Evolutionary conservation across 2,113 vertebrate species (phyloP).

Genomic region (Serinus canaria): DNA sequence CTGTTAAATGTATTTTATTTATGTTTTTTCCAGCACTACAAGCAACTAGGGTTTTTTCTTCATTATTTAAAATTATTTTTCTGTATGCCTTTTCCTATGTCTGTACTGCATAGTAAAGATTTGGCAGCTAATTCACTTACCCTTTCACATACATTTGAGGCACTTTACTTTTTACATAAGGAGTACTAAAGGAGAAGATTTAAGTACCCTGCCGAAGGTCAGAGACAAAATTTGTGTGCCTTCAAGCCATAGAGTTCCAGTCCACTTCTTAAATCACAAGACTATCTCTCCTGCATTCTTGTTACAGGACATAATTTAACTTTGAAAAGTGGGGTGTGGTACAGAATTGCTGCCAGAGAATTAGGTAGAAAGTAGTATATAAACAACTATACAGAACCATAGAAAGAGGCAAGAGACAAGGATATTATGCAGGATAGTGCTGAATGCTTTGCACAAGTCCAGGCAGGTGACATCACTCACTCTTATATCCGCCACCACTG

Average conservation of each 20-base stretch:
- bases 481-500: not conserved
- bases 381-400: not conserved
- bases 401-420: not conserved
- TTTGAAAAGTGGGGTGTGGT: not conserved
- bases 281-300: not conserved
- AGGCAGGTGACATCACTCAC: not conserved
- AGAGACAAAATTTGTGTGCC: not conserved
- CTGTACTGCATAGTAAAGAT: not conserved
- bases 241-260: not conserved
- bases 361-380: not conserved
- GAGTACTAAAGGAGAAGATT: not conserved
- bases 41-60: not conserved
- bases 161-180: not conserved
- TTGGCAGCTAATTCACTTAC: not conserved
- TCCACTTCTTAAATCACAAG: conserved; percentile 13
- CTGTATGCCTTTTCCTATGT: not conserved
- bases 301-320: not conserved
- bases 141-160: not conserved
- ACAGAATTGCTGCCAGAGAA: not conserved
- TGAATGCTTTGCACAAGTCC: not conserved
- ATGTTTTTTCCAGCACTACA: not conserved
- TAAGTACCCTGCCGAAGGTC: not conserved
- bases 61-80: not conserved
- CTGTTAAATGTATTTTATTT: not conserved
- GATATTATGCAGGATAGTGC: not conserved